phyloP scores from a whole-genome alignment of 2,797 vertebrate species.

The Molossus alvarezi region DNA sequence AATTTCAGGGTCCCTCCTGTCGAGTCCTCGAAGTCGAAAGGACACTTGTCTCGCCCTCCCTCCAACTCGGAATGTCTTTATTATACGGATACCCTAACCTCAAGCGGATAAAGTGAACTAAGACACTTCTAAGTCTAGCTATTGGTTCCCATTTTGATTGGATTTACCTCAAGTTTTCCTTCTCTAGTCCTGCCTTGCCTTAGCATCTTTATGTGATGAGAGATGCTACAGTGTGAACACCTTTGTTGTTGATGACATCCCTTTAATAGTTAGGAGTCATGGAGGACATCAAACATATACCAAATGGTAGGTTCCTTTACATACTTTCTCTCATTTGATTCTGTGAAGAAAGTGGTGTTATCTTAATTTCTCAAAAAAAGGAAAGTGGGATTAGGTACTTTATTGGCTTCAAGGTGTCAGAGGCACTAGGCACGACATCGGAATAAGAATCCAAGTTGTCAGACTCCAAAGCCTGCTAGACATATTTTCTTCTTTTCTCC shows the following conservation, averaged over 20 bases:
- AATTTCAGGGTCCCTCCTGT: constrained; percentile 80
- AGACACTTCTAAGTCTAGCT: background rate
- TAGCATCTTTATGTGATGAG: background rate
- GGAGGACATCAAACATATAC: background rate
- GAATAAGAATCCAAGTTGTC: constrained; percentile 34
- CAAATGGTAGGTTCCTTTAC: constrained; percentile 55
- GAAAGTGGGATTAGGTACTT: background rate
- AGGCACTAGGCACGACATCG: constrained; percentile 24
- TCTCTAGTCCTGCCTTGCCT: constrained; percentile 55
- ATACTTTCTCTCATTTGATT: constrained; percentile 53
- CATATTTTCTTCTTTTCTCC: background rate
- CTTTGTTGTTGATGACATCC: constrained; percentile 39
- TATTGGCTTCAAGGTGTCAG: constrained; percentile 28
- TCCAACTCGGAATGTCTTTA: constrained; percentile 66
- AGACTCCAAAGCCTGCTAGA: constrained; percentile 19
- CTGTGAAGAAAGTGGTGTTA: constrained; percentile 23
- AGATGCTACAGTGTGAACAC: background rate
- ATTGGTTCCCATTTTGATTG: constrained; percentile 13
- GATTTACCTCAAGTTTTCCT: constrained; percentile 60
- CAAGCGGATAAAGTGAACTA: background rate
- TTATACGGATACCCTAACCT: background rate
- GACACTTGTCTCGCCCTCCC: background rate
- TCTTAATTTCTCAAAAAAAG: constrained; percentile 52
- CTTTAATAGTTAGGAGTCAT: background rate
- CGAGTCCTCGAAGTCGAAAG: constrained; percentile 70